Percentiles rank a stretch among this genome's conserved stretches.
These are phyloP conservation scores for Cyprinodon diabolis DNA, from an alignment of 2,797 vertebrate species.

Conservation along the genomic window DNA sequence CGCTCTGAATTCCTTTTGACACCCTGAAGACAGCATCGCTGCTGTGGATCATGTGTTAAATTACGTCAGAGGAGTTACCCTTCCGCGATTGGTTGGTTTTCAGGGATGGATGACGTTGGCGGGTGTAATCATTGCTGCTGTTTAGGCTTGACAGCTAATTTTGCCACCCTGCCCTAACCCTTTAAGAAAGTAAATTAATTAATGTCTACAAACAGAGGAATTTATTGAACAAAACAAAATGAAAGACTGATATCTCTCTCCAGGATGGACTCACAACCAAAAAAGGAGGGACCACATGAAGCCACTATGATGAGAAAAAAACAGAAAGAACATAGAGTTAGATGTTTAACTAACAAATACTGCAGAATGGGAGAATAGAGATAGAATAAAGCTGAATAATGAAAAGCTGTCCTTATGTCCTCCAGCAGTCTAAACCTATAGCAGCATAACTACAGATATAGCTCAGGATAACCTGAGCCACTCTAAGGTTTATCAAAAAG, in stretches of 20 bases:
- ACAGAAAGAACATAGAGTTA: no score
- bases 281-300: no score
- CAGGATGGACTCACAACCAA: no score
- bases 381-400: no score
- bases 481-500: no score
- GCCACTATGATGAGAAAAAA: no score
- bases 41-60: constrained; percentile 13
- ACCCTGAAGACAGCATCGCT: not conserved
- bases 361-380: no score
- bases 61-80: constrained; percentile 30
- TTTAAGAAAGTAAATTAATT: not conserved
- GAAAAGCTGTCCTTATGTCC: no score
- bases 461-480: no score
- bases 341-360: no score
- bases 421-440: no score
- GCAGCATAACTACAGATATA: no score
- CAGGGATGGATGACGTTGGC: constrained; percentile 36
- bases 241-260: not conserved
- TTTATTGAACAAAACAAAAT: not conserved
- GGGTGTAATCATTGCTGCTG: constrained; percentile 30
- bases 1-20: constrained; percentile 35
- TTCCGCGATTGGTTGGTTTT: constrained; percentile 39
- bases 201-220: not conserved
- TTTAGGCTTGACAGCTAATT: not conserved
- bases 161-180: constrained; percentile 35